Conservation (phyloP, 2,797 vertebrate species). For the Catostomus latipinnis region DNA sequence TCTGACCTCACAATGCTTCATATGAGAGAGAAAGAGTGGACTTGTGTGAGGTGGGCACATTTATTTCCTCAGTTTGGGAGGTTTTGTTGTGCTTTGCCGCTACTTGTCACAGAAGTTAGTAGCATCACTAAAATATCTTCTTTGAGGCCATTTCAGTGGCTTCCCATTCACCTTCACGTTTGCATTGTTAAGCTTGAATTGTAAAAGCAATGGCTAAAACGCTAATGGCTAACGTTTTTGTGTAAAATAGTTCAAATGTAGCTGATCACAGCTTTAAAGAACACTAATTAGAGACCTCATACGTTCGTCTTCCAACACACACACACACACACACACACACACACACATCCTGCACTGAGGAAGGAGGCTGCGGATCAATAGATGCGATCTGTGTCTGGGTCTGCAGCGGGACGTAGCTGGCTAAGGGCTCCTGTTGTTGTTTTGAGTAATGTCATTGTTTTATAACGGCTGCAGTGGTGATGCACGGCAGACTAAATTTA, state of each 20-base stretch:
- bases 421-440: conserved; percentile 77
- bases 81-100: too few relatives aligned
- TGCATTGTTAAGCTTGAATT: neutral
- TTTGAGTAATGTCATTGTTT: conserved; percentile 82
- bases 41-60: too few relatives aligned
- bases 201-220: neutral
- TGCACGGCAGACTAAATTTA: conserved; percentile 81
- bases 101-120: neutral
- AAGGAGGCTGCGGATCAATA: conserved; percentile 78
- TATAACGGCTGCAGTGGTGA: conserved; percentile 80
- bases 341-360: conserved; percentile 68
- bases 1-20: too few relatives aligned
- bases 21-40: too few relatives aligned
- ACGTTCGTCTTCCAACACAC: conserved; percentile 65
- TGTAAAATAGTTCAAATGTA: neutral
- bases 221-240: neutral
- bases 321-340: conserved; percentile 34
- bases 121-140: neutral
- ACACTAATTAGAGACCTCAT: conserved; percentile 66
- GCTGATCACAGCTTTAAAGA: conserved; percentile 54
- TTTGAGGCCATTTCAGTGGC: neutral
- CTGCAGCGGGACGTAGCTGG: conserved; percentile 59
- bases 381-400: conserved; percentile 80
- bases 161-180: neutral
- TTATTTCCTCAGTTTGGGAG: too few relatives aligned